A percentile compares a stretch with the other conserved stretches of the same genome.
Conservation (phyloP, 2,797 vertebrate species). For the Esox lucius region DNA sequence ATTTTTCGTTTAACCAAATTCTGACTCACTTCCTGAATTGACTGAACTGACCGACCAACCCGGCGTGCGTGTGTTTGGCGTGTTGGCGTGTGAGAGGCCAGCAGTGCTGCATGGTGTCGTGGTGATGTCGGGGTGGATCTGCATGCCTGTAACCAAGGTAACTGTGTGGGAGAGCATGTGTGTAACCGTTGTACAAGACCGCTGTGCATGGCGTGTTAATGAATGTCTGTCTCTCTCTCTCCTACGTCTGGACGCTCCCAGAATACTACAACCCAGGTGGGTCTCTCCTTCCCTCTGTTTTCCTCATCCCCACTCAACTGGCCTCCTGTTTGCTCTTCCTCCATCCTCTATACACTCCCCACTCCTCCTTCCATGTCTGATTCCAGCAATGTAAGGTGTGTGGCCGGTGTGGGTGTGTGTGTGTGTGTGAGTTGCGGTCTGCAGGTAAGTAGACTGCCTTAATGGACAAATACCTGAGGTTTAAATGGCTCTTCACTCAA, state of each 20-base stretch:
- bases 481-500: slow-evolving; percentile 44
- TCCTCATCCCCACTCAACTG: slow-evolving; percentile 64
- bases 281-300: slow-evolving; percentile 68
- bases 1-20: not conserved
- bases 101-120: slow-evolving; percentile 65
- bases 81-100: slow-evolving; percentile 38
- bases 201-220: slow-evolving; percentile 99
- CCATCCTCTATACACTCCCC: slow-evolving; percentile 6
- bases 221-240: slow-evolving; percentile 99
- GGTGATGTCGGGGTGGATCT: slow-evolving; percentile 61
- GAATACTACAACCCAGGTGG: slow-evolving; percentile 99
- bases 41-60: slow-evolving; percentile 10
- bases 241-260: slow-evolving; percentile 88
- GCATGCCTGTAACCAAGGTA: slow-evolving; percentile 67
- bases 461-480: slow-evolving; percentile 46
- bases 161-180: slow-evolving; percentile 80
- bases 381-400: slow-evolving; percentile 43
- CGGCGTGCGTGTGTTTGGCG: not conserved
- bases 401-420: slow-evolving; percentile 15
- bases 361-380: slow-evolving; percentile 1
- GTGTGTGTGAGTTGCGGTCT: slow-evolving; percentile 54
- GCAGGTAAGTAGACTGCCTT: slow-evolving; percentile 65
- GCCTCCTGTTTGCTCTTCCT: slow-evolving; percentile 56
- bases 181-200: slow-evolving; percentile 90
- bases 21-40: not conserved